phyloP scores from a whole-genome alignment of 2,113 vertebrate species.

The Nanorana parkeri region DNA sequence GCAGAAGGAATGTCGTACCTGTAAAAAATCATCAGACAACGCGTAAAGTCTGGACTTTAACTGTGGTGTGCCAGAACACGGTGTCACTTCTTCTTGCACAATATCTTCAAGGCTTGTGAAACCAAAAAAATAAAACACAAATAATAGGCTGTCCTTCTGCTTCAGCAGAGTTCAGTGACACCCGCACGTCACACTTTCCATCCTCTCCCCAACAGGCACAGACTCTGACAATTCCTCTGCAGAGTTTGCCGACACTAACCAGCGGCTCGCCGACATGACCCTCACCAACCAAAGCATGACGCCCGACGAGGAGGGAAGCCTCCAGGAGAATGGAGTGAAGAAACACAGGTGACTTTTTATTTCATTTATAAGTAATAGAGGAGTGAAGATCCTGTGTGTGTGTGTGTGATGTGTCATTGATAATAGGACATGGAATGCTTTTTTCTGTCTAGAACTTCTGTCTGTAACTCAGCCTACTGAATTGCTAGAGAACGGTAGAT shows the following conservation, averaged over 20 bases:
- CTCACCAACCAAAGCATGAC: conserved; percentile 69
- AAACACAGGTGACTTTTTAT: conserved; percentile 81
- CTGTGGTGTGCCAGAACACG: background rate
- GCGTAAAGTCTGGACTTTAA: conserved; percentile 17
- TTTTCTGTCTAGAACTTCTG: too few species aligned
- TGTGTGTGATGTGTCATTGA: too few species aligned
- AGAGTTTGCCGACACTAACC: conserved; percentile 86
- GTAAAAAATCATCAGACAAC: too few species aligned
- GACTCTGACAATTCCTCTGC: conserved; percentile 93
- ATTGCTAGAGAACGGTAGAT: too few species aligned
- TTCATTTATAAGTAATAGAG: too few species aligned
- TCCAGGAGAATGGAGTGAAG: conserved; percentile 90
- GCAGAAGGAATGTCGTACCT: background rate
- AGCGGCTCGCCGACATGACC: conserved; percentile 76
- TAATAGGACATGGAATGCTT: too few species aligned
- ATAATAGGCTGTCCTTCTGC: conserved; percentile 8
- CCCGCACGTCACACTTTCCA: background rate
- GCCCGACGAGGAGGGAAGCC: conserved; percentile 64
- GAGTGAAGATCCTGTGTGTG: too few species aligned
- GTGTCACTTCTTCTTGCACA: conserved; percentile 5
- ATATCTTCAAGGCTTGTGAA: background rate
- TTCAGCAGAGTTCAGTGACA: conserved; percentile 25
- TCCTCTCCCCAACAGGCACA: conserved; percentile 78
- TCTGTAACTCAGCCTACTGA: too few species aligned
- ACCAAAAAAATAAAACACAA: background rate